These are phyloP conservation scores for Mythimna albipuncta DNA, from an alignment of 2,888 invertebrate species.

Conservation along the genomic window DNA sequence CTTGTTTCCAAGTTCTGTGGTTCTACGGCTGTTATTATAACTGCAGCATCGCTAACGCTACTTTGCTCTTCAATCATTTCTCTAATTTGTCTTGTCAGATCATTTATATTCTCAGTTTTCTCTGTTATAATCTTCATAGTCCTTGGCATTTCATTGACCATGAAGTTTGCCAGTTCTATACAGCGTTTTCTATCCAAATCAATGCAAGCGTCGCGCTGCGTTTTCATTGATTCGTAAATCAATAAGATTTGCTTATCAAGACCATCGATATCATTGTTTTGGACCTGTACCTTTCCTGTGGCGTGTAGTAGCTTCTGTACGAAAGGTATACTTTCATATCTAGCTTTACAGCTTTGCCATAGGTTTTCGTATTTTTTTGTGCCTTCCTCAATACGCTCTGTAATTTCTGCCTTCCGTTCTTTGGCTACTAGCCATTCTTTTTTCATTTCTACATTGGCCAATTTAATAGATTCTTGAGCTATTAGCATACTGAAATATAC, in stretches of 20 bases:
- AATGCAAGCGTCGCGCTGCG: constrained; percentile 65
- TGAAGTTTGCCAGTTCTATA: constrained; percentile 77
- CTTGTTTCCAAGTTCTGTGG: constrained; percentile 5
- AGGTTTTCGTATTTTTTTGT: constrained; percentile 80
- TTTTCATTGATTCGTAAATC: constrained; percentile 69
- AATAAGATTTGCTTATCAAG: constrained; percentile 69
- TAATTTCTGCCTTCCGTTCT: constrained; percentile 72
- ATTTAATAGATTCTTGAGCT: constrained; percentile 76
- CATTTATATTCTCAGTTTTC: constrained; percentile 65
- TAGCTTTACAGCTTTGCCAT: constrained; percentile 77
- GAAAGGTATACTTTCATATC: constrained; percentile 80
- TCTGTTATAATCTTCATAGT: constrained; percentile 67
- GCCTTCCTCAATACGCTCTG: constrained; percentile 71
- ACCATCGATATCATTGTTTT: constrained; percentile 67
- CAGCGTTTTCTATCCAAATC: constrained; percentile 71
- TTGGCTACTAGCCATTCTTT: constrained; percentile 77
- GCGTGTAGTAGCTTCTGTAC: constrained; percentile 75
- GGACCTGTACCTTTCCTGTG: constrained; percentile 64
- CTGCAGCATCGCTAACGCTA: constrained; percentile 26
- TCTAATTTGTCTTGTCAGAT: constrained; percentile 67
- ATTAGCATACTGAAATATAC: constrained; percentile 72
- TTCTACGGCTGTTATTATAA: constrained; percentile 17
- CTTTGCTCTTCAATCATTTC: constrained; percentile 38
- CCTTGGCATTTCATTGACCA: constrained; percentile 75
- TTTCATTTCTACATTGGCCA: constrained; percentile 78